Evolutionary conservation across 2,888 invertebrate genomes (phyloP).

Genomic region (Euzetes globulus): DNA sequence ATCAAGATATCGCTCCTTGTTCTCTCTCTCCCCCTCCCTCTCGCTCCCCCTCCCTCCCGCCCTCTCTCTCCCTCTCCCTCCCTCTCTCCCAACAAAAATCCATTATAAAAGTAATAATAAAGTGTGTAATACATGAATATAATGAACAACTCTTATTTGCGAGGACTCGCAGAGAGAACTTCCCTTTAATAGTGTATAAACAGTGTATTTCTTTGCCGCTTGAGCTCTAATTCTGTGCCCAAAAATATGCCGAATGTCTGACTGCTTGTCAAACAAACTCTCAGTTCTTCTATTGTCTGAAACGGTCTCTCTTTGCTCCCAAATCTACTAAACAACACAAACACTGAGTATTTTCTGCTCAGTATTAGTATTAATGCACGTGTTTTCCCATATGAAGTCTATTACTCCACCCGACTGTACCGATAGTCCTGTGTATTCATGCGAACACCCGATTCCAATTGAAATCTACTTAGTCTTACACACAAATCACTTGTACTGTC

Average conservation of each 20-base stretch:
- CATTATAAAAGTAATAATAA: no score
- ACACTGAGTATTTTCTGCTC: background rate
- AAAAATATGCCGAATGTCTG: background rate
- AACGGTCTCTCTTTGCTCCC: background rate
- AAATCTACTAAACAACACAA: background rate
- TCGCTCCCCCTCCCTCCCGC: background rate
- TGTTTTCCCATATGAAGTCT: slow-evolving; percentile 19
- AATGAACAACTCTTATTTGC: no score
- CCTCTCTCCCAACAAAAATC: background rate
- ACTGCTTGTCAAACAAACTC: background rate
- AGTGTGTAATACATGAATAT: no score
- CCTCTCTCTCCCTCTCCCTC: slow-evolving; percentile 7
- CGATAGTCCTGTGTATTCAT: background rate
- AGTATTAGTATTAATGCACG: background rate
- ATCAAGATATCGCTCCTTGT: background rate
- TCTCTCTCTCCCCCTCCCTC: background rate
- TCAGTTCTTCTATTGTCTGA: background rate
- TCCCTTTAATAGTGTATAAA: background rate
- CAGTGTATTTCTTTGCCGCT: no score
- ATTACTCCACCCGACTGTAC: background rate
- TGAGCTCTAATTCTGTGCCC: background rate
- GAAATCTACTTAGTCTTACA: background rate
- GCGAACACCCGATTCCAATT: slow-evolving; percentile 19
- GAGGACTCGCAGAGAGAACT: background rate
- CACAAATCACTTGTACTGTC: background rate